phyloP scores from a whole-genome alignment of 2,888 invertebrate species.

The Vandiemenella viatica region DNA sequence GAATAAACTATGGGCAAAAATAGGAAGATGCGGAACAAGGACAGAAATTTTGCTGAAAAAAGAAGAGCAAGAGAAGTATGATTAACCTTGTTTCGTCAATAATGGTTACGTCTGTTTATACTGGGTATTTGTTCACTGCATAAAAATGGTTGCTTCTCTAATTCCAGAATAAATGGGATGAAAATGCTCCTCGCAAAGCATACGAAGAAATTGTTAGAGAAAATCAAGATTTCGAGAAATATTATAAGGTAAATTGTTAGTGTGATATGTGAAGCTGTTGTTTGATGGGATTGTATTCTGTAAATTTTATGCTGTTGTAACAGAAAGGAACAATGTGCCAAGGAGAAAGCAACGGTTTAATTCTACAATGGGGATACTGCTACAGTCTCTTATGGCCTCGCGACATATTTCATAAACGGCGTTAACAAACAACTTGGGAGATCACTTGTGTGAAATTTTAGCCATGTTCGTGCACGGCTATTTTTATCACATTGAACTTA shows the following conservation, averaged over 20 bases:
- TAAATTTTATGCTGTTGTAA: background rate
- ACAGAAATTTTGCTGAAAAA: constrained; percentile 11
- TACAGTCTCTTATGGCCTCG: too few species aligned
- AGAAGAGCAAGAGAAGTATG: constrained; percentile 10
- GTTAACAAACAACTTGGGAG: too few species aligned
- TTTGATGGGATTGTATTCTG: too few species aligned
- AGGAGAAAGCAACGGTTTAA: background rate
- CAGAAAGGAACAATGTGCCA: background rate
- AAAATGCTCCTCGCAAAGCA: constrained; percentile 17
- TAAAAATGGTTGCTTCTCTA: background rate
- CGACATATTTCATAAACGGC: too few species aligned
- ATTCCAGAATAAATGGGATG: constrained; percentile 16
- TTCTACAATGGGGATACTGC: too few species aligned
- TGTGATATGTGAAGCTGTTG: background rate
- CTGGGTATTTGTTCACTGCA: background rate
- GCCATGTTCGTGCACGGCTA: too few species aligned
- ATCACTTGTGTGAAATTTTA: too few species aligned
- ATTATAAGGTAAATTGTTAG: constrained; percentile 50
- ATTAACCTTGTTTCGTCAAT: background rate
- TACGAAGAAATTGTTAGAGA: constrained; percentile 70
- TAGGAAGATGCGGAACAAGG: too few species aligned
- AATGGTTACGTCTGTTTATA: background rate
- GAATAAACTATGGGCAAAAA: too few species aligned
- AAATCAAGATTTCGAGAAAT: constrained; percentile 67
- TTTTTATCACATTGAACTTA: too few species aligned